Evolutionary conservation across 2,113 vertebrate genomes (phyloP).

Genomic region (Entomyzon cyanotis): DNA sequence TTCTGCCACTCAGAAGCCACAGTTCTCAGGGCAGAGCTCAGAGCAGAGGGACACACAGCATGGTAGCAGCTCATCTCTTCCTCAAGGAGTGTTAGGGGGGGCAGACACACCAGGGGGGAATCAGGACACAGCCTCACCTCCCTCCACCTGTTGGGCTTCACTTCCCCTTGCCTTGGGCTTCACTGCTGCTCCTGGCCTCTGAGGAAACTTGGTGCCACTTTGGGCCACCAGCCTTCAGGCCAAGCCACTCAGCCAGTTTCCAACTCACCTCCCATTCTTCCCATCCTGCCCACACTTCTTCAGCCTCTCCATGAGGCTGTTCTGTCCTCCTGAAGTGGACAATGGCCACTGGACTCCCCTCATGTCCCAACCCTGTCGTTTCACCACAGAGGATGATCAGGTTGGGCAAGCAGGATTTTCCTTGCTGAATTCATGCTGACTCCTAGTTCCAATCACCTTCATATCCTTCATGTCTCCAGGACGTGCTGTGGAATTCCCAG

Average conservation of each 20-base stretch:
- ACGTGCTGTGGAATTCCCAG: neutral
- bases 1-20: neutral
- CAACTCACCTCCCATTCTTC: neutral
- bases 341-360: neutral
- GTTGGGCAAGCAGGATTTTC: neutral
- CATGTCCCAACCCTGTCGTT: neutral
- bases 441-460: neutral
- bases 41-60: no score
- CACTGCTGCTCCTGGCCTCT: neutral
- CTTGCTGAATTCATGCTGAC: neutral
- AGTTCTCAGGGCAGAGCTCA: neutral
- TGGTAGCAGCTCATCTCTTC: neutral
- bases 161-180: neutral
- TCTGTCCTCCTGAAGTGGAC: neutral
- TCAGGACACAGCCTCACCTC: neutral
- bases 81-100: neutral
- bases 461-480: neutral
- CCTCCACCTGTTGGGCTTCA: neutral
- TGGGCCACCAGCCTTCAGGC: neutral
- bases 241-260: neutral
- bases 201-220: neutral
- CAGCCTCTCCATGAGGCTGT: neutral
- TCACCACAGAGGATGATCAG: neutral
- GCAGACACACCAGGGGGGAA: neutral
- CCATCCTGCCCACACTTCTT: neutral